Evolutionary conservation across 2,888 invertebrate species (phyloP).

Genomic region (Drosophila nigritarsus): DNA sequence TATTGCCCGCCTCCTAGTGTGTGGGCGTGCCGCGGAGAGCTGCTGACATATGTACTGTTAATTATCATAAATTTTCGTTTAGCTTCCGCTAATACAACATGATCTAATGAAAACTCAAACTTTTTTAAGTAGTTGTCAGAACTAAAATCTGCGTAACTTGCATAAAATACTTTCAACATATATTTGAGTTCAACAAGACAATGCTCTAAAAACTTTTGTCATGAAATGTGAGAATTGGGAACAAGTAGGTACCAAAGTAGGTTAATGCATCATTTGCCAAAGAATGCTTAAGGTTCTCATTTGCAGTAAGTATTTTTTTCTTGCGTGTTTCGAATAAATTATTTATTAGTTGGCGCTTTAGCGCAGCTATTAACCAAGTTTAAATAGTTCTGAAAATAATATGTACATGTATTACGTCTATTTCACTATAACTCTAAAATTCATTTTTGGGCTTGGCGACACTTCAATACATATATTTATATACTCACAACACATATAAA

Average conservation of each 20-base stretch:
- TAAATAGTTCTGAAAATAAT: background rate
- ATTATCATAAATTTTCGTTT: conserved; percentile 28
- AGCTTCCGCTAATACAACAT: conserved; percentile 20
- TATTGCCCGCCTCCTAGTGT: conserved; percentile 38
- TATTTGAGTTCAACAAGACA: background rate
- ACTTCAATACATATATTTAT: background rate
- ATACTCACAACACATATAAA: background rate
- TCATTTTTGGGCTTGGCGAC: background rate
- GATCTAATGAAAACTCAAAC: conserved; percentile 17
- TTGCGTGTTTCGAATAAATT: too few species aligned
- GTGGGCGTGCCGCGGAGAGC: conserved; percentile 10
- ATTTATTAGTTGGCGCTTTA: background rate
- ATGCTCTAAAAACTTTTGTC: background rate
- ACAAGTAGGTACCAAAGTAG: background rate
- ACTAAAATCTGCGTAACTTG: background rate
- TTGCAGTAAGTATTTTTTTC: too few species aligned
- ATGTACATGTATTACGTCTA: background rate
- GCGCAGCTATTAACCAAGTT: background rate
- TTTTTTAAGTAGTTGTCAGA: background rate
- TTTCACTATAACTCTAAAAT: background rate
- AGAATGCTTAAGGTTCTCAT: background rate
- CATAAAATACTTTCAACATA: background rate
- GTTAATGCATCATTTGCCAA: background rate
- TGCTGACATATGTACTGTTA: conserved; percentile 28
- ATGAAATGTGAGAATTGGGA: background rate